Evolutionary conservation across 1,140 invertebrate species (phyloP).

Genomic region (Lanistes nyassanus): DNA sequence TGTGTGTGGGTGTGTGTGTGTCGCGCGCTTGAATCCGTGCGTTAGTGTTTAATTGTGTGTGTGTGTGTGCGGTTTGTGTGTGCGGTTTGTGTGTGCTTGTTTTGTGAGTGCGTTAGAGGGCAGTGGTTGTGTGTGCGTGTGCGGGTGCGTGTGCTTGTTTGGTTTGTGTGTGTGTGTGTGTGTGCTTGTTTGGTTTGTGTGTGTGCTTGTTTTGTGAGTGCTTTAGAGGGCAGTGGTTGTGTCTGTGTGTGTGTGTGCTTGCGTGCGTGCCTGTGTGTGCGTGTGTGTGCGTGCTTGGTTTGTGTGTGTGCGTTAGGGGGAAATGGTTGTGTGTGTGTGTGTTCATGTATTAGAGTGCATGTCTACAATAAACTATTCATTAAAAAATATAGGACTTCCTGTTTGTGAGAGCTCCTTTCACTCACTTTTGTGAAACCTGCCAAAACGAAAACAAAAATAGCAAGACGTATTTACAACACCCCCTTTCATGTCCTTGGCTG

Average conservation of each 20-base stretch:
- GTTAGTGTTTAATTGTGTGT: neutral
- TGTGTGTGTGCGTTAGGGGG: neutral
- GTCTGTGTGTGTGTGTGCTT: constrained; percentile 7
- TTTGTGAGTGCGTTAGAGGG: neutral
- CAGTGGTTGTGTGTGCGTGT: neutral
- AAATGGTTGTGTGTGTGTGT: neutral
- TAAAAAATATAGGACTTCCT: no score
- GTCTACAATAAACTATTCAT: no score
- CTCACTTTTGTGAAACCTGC: no score
- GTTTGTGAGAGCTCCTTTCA: no score
- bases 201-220: neutral
- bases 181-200: neutral
- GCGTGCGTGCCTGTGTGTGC: constrained; percentile 3
- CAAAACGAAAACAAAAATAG: no score
- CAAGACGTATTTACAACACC: no score
- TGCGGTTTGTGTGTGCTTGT: neutral
- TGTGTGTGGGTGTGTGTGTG: no score
- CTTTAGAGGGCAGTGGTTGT: neutral
- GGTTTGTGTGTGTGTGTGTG: neutral
- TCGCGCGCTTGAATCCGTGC: no score
- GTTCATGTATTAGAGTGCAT: constrained; percentile 1
- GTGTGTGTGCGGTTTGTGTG: neutral
- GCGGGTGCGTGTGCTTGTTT: neutral
- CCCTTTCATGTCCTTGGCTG: no score
- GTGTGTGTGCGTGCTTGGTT: no score